These are phyloP conservation scores for Somateria mollissima DNA, from an alignment of 2,797 vertebrate genomes.

Conservation along the genomic window DNA sequence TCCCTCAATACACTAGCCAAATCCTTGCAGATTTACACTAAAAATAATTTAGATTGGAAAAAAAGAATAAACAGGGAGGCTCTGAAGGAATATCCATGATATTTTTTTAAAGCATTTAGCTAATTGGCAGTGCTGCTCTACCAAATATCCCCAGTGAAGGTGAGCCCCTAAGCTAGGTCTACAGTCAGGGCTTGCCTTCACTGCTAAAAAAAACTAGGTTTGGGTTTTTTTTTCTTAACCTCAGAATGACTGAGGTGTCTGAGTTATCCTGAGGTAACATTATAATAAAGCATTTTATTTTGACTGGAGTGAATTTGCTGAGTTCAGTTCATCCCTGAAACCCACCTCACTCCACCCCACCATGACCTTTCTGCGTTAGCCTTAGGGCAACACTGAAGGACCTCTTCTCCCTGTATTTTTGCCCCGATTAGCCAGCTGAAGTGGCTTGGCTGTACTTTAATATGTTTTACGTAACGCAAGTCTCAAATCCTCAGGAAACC, in stretches of 20 bases:
- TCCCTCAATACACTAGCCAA: neutral
- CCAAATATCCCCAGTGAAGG: neutral
- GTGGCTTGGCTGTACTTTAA: neutral
- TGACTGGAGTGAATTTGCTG: neutral
- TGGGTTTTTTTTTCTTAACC: neutral
- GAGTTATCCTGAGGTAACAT: neutral
- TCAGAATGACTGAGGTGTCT: neutral
- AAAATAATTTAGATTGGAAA: neutral
- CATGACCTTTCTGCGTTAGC: neutral
- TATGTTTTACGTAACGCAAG: neutral
- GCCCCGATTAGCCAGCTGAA: neutral
- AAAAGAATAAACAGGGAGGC: neutral
- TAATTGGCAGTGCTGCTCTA: neutral
- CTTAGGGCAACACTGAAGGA: neutral
- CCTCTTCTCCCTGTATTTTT: neutral
- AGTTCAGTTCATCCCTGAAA: neutral
- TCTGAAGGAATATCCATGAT: neutral
- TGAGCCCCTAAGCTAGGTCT: neutral
- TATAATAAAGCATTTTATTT: neutral
- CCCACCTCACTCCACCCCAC: neutral
- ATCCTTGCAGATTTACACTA: neutral
- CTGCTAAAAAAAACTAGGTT: neutral
- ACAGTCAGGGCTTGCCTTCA: neutral
- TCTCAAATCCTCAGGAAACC: neutral
- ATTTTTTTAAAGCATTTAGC: neutral